These are phyloP conservation scores for Coptodon rendalli DNA, from an alignment of 2,113 vertebrate species.

Conservation along the genomic window DNA sequence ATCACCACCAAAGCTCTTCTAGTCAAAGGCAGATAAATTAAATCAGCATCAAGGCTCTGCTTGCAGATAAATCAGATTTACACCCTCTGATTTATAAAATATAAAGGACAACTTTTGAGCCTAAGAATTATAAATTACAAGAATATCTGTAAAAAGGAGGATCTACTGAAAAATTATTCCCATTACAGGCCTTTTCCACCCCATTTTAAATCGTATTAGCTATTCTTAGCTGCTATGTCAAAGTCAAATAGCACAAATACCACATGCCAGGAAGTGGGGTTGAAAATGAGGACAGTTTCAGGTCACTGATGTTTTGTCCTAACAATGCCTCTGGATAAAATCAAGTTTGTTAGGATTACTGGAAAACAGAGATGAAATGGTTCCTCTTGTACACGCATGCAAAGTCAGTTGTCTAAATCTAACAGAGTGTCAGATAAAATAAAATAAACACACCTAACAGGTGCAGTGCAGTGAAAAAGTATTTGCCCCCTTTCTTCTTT, in stretches of 20 bases:
- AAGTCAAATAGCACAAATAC: background rate
- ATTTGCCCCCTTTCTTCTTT: background rate
- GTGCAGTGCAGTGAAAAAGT: background rate
- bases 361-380: background rate
- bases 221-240: background rate
- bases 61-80: background rate
- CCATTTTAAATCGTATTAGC: background rate
- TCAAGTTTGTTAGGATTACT: conserved; percentile 14
- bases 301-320: conserved; percentile 7
- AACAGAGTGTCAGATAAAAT: background rate
- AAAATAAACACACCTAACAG: background rate
- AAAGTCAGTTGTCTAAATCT: background rate
- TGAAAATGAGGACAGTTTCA: conserved; percentile 13
- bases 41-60: background rate
- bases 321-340: conserved; percentile 31
- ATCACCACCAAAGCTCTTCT: background rate
- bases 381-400: background rate
- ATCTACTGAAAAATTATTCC: background rate
- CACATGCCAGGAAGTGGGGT: background rate
- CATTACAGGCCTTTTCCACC: background rate
- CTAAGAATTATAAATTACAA: background rate
- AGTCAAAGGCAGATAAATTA: background rate
- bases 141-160: background rate
- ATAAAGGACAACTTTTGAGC: background rate
- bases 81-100: background rate